Percentiles rank a stretch among this genome's conserved stretches.
Conservation (phyloP, 1,140 invertebrate species). For the Delia radicum region DNA sequence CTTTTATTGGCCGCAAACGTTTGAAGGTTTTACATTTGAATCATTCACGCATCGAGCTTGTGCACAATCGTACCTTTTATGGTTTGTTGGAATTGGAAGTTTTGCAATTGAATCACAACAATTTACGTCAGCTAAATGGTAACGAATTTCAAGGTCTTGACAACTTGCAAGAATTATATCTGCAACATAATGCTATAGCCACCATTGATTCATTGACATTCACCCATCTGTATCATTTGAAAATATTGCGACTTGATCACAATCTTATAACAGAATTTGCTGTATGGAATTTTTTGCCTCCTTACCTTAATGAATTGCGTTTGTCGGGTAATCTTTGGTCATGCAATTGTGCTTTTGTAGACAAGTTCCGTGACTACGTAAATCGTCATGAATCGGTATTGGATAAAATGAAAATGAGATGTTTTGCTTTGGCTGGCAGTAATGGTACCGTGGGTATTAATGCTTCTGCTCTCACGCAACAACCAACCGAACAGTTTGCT, state of each 20-base stretch:
- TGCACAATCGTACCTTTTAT: slow-evolving; percentile 89
- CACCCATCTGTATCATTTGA: slow-evolving; percentile 67
- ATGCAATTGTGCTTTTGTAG: slow-evolving; percentile 82
- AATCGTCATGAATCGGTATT: slow-evolving; percentile 64
- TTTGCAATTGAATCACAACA: slow-evolving; percentile 80
- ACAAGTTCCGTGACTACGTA: slow-evolving; percentile 78
- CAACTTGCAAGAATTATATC: slow-evolving; percentile 77
- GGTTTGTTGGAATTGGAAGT: slow-evolving; percentile 79
- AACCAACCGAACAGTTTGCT: slow-evolving; percentile 4
- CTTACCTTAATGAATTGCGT: slow-evolving; percentile 67
- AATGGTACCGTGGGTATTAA: slow-evolving; percentile 53
- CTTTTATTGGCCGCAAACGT: slow-evolving; percentile 87
- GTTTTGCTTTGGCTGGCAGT: slow-evolving; percentile 46
- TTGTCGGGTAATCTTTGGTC: slow-evolving; percentile 83
- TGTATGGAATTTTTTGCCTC: slow-evolving; percentile 72
- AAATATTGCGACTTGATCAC: slow-evolving; percentile 72
- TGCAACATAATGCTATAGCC: slow-evolving; percentile 79
- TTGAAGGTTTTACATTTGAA: slow-evolving; percentile 82
- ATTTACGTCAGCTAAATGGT: slow-evolving; percentile 71
- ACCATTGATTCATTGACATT: slow-evolving; percentile 79
- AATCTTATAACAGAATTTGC: slow-evolving; percentile 74
- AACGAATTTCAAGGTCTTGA: slow-evolving; percentile 79
- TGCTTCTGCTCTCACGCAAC: not conserved
- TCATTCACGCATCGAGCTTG: slow-evolving; percentile 78
- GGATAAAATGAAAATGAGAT: slow-evolving; percentile 62